phyloP scores from a whole-genome alignment of 2,113 vertebrate species.

The Gymnogyps californianus region DNA sequence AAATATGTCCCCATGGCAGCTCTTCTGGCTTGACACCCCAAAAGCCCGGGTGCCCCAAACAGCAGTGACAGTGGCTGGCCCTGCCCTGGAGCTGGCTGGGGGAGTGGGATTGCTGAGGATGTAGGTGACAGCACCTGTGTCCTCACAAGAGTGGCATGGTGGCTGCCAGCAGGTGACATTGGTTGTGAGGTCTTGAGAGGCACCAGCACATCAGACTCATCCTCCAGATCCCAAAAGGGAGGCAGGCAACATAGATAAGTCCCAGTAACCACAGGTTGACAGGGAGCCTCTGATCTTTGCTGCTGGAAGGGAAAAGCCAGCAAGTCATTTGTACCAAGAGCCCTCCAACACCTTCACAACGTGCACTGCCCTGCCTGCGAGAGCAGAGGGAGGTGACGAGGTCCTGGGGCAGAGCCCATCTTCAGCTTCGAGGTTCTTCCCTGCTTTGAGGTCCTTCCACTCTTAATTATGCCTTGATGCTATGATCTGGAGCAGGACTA shows the following conservation, averaged over 20 bases:
- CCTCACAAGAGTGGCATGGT: not conserved
- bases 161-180: not conserved
- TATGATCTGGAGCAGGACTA: not conserved
- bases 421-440: not conserved
- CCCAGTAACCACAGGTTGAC: not conserved
- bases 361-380: fast-evolving
- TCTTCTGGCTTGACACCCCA: not conserved
- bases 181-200: not conserved
- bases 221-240: not conserved
- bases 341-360: not conserved
- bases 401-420: not conserved
- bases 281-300: not conserved
- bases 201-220: not conserved
- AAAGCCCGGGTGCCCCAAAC: not conserved
- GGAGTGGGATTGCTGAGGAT: not conserved
- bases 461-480: not conserved
- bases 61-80: not conserved
- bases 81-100: not conserved
- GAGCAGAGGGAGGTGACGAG: fast-evolving
- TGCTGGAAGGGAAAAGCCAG: not conserved
- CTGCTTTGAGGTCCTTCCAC: not conserved
- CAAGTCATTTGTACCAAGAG: not conserved
- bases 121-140: not conserved
- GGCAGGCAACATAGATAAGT: fast-evolving
- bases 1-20: not conserved